A percentile compares a stretch with the other conserved stretches of the same genome.
Evolutionary conservation across 2,113 vertebrate genomes (phyloP).

Genomic region (Pelobates fuscus): DNA sequence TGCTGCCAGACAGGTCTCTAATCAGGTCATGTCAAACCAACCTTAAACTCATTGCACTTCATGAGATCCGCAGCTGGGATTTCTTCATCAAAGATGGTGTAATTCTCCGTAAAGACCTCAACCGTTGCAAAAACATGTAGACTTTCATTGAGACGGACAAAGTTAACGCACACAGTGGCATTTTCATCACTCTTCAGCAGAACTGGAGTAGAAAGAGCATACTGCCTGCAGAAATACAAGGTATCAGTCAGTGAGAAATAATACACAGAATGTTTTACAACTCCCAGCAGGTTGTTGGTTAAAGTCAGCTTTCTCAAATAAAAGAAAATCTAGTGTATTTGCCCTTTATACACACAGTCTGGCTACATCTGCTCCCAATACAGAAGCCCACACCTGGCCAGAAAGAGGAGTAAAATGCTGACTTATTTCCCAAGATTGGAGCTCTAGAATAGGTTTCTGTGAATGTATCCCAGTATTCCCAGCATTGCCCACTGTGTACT

Average conservation of each 20-base stretch:
- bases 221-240: not conserved
- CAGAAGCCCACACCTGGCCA: too few relatives aligned
- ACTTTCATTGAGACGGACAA: not conserved
- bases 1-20: not conserved
- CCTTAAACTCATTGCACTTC: slow-evolving; percentile 9
- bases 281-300: too few relatives aligned
- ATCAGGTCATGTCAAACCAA: not conserved
- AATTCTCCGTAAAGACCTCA: not conserved
- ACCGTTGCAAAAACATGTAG: not conserved
- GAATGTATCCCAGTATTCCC: too few relatives aligned
- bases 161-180: not conserved
- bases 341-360: not conserved
- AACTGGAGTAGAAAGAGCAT: not conserved
- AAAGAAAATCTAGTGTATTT: too few relatives aligned
- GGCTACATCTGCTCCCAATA: too few relatives aligned
- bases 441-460: too few relatives aligned
- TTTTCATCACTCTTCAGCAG: slow-evolving; percentile 10
- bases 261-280: too few relatives aligned
- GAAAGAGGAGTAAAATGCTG: too few relatives aligned
- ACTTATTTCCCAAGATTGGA: too few relatives aligned
- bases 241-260: not conserved
- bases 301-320: too few relatives aligned
- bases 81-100: slow-evolving; percentile 4
- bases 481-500: too few relatives aligned
- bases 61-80: not conserved